A percentile compares a stretch with the other conserved stretches of the same genome.
Conservation (phyloP, 2,888 invertebrate genomes). For the Crepidodera aurea region DNA sequence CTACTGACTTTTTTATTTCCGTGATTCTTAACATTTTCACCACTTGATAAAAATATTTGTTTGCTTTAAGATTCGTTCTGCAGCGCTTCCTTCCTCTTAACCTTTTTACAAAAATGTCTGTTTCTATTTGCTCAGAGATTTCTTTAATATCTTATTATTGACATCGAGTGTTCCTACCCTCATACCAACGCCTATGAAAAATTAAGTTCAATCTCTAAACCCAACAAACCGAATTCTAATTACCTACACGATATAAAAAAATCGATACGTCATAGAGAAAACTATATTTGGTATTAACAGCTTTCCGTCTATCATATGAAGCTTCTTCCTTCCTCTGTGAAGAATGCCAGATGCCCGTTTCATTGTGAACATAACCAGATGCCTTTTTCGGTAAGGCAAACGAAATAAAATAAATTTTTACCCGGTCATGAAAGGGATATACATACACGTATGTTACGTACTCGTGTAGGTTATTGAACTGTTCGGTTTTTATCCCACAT, state of each 20-base stretch:
- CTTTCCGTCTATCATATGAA: not conserved
- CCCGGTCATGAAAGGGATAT: conserved; percentile 14
- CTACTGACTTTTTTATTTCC: too few species aligned
- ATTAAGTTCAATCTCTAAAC: too few species aligned
- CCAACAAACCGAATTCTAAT: too few species aligned
- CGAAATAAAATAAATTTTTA: conserved; percentile 20
- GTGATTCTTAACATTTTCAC: too few species aligned
- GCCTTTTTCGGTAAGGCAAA: not conserved
- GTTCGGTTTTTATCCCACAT: not conserved
- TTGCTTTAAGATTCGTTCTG: too few species aligned
- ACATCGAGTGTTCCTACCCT: too few species aligned
- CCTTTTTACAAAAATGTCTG: too few species aligned
- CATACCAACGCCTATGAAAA: too few species aligned
- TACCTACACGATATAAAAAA: not conserved
- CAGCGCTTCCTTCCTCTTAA: too few species aligned
- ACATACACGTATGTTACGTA: not conserved
- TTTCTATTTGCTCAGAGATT: too few species aligned
- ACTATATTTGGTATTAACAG: not conserved
- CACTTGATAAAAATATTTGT: too few species aligned
- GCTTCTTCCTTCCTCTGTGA: conserved; percentile 2
- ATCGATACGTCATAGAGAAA: not conserved
- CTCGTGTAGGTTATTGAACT: not conserved
- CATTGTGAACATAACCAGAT: conserved; percentile 22
- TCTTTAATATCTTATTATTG: too few species aligned
- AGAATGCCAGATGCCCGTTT: conserved; percentile 20